Conservation (phyloP, 2,113 vertebrate genomes). For the Oreochromis aureus region DNA sequence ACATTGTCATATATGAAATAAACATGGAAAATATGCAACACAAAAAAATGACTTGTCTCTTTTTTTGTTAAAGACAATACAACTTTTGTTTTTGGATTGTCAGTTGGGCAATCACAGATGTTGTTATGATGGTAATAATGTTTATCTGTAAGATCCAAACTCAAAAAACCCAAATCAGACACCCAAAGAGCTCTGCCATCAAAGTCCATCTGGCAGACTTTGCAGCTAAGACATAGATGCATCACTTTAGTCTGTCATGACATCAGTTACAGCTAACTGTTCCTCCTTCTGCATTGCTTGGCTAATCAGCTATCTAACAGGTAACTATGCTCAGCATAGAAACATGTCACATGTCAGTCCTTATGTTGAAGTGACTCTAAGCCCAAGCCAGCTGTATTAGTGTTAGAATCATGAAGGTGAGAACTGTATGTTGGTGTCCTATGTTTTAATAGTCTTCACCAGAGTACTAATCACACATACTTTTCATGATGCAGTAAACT, state of each 20-base stretch:
- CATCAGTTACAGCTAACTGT: background rate
- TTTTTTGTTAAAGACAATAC: background rate
- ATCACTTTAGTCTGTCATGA: background rate
- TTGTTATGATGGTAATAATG: background rate
- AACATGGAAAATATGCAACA: slow-evolving; percentile 86
- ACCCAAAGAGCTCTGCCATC: background rate
- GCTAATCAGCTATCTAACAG: background rate
- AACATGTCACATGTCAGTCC: background rate
- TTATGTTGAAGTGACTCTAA: background rate
- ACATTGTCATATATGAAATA: slow-evolving; percentile 89
- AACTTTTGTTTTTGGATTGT: background rate
- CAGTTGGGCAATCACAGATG: background rate
- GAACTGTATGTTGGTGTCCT: background rate
- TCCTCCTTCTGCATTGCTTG: background rate
- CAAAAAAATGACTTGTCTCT: background rate
- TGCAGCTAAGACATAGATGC: background rate
- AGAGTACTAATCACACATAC: background rate
- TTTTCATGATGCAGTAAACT: background rate
- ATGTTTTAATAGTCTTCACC: background rate
- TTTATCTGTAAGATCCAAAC: background rate
- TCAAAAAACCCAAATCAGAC: background rate
- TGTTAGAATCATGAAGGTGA: background rate
- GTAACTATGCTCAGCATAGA: background rate
- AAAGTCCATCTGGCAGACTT: background rate
- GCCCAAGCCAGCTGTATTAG: background rate